A percentile compares a stretch with the other conserved stretches of the same genome.
phyloP scores from a whole-genome alignment of 2,113 vertebrate genomes.

The Phyllopteryx taeniolatus region DNA sequence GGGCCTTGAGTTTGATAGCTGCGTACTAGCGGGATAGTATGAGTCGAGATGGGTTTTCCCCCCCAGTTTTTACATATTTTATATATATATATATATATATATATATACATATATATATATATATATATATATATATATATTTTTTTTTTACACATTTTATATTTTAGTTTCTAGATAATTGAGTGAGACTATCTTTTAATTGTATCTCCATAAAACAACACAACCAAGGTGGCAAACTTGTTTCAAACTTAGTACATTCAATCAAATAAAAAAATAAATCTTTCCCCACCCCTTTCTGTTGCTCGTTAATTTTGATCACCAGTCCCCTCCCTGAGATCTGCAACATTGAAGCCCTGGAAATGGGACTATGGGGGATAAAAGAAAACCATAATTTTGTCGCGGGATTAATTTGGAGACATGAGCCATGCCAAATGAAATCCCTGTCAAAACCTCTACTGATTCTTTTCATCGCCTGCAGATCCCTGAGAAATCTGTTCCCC shows the following conservation, averaged over 20 bases:
- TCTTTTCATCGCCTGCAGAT: constrained; percentile 67
- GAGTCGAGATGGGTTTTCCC: too few relatives aligned
- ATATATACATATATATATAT: too few relatives aligned
- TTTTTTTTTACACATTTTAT: too few relatives aligned
- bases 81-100: too few relatives aligned
- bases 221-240: background rate
- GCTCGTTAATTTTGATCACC: constrained; percentile 37
- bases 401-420: constrained; percentile 79
- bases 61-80: too few relatives aligned
- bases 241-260: constrained; percentile 62
- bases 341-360: constrained; percentile 72
- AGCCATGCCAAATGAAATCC: constrained; percentile 73
- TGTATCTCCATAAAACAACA: background rate
- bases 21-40: too few relatives aligned
- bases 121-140: too few relatives aligned
- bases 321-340: constrained; percentile 42
- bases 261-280: constrained; percentile 68
- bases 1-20: too few relatives aligned
- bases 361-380: constrained; percentile 74
- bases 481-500: constrained; percentile 66
- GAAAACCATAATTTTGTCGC: constrained; percentile 72
- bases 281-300: constrained; percentile 23
- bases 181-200: background rate
- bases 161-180: background rate
- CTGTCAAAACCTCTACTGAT: constrained; percentile 73